Evolutionary conservation across 2,888 invertebrate species (phyloP).

Genomic region (Sarcophaga caerulescens): DNA sequence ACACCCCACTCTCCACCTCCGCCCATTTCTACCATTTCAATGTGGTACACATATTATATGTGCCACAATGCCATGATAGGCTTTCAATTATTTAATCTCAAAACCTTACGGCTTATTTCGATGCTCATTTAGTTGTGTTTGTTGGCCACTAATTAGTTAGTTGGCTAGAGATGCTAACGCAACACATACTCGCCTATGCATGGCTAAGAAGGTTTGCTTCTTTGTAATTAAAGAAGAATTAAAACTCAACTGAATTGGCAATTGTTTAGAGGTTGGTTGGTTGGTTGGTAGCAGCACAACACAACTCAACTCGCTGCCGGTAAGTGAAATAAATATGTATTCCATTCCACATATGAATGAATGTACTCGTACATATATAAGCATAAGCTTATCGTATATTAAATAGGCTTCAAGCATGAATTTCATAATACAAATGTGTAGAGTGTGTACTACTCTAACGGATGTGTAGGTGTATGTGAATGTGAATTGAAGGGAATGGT

Average conservation of each 20-base stretch:
- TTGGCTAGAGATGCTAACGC: neutral
- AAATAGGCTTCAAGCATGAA: no score
- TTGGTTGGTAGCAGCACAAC: no score
- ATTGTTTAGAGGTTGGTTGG: neutral
- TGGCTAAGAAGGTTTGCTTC: neutral
- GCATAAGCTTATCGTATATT: no score
- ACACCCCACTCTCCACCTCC: no score
- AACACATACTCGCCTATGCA: neutral
- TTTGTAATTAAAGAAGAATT: constrained; percentile 14
- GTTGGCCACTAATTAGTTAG: constrained; percentile 19
- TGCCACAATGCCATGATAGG: neutral
- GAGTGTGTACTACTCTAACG: neutral
- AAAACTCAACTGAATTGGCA: neutral
- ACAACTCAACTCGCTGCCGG: no score
- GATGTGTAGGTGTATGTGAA: neutral
- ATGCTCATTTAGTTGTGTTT: constrained; percentile 36
- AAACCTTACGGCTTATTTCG: constrained; percentile 4
- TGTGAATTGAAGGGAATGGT: neutral
- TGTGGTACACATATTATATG: no score
- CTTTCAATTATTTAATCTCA: constrained; percentile 28
- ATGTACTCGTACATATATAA: no score
- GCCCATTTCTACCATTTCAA: neutral
- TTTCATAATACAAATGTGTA: neutral
- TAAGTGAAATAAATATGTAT: no score
- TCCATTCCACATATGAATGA: no score